Evolutionary conservation across 1,140 invertebrate species (phyloP).

Genomic region (Capitella teleta): DNA sequence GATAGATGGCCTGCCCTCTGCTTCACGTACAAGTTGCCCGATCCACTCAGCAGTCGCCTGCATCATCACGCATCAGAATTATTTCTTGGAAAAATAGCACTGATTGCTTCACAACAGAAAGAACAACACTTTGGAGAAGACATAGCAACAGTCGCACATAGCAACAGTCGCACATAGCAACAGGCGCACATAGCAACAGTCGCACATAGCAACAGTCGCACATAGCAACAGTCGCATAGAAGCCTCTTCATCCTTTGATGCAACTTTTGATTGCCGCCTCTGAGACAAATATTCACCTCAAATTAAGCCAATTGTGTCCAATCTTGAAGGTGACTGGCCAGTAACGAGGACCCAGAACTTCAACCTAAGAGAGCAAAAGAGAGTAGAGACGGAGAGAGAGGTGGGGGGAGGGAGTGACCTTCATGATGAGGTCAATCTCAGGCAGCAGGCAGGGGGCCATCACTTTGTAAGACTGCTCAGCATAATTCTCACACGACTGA

Average conservation of each 20-base stretch:
- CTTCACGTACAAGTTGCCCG: constrained; percentile 68
- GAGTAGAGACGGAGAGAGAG: constrained; percentile 1
- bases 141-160: too few relatives aligned
- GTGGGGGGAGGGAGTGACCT: constrained; percentile 41
- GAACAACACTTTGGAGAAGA: too few relatives aligned
- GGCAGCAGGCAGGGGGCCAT: constrained; percentile 77
- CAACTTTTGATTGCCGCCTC: too few relatives aligned
- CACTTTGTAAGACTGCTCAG: constrained; percentile 38
- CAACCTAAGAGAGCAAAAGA: constrained; percentile 43
- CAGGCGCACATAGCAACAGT: too few relatives aligned
- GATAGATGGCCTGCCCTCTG: constrained; percentile 78
- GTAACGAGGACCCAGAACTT: constrained; percentile 70
- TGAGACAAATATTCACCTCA: constrained; percentile 50
- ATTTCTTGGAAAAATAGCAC: too few relatives aligned
- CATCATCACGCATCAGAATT: too few relatives aligned
- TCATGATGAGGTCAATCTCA: constrained; percentile 61
- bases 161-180: too few relatives aligned
- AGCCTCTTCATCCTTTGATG: too few relatives aligned
- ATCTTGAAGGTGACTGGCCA: constrained; percentile 74
- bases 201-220: too few relatives aligned
- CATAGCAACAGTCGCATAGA: too few relatives aligned
- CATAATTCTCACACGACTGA: background rate
- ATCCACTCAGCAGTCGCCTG: constrained; percentile 56
- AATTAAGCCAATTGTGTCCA: constrained; percentile 68
- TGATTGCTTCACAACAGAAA: too few relatives aligned